Evolutionary conservation across 2,888 invertebrate species (phyloP), one percentile per base, ranked within the genome.

Genomic region (Acronicta psi): DNA sequence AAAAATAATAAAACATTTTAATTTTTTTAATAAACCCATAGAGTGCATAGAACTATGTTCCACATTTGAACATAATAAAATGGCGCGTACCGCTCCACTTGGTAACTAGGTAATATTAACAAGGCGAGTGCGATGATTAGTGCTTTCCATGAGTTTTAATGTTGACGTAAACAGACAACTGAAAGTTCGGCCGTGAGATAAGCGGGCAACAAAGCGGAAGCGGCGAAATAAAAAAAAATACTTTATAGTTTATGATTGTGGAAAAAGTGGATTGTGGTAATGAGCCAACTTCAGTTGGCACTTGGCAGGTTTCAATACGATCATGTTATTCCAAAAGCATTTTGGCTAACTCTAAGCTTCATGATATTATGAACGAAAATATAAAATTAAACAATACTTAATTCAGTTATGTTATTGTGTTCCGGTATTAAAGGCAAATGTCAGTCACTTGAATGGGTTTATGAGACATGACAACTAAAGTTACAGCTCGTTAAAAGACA

Each of bases 71-170:
- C 60, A 60, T 62, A 55, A 62, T 63, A 70, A 66, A 62, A 59
- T 68, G 42, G 54, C 36, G 59, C 51, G 51, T 38, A 49, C 18
- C 64, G 77, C 70, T 75, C 77, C 54, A 70, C 38, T 75, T 75
- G 49, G 41, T 65, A 73, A 77, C 64, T 75, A 65, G 75, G 77
- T 60, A 67, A 70, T 60, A 65, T 59, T 65, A 59, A 64, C 64
- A 49, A 31, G 50, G 43, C 43, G 53, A 68, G 59, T 50, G 58
- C 64, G 45, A 64, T 62, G 59, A 56, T 73, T 63, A 62, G 49
- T 41, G 43, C 46, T 68, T 63, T 67, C 46, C 51, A 57, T 64
- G 53, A 45, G 59, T 43, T 50, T 38, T 63, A 64, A 59, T 45
- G 41, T 49, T 46, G 44, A 44, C 61, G 43, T 65, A 74, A 70